A percentile compares a stretch with the other conserved stretches of the same genome.
phyloP scores from a whole-genome alignment of 2,113 vertebrate species.

The Sphaerodactylus townsendi region DNA sequence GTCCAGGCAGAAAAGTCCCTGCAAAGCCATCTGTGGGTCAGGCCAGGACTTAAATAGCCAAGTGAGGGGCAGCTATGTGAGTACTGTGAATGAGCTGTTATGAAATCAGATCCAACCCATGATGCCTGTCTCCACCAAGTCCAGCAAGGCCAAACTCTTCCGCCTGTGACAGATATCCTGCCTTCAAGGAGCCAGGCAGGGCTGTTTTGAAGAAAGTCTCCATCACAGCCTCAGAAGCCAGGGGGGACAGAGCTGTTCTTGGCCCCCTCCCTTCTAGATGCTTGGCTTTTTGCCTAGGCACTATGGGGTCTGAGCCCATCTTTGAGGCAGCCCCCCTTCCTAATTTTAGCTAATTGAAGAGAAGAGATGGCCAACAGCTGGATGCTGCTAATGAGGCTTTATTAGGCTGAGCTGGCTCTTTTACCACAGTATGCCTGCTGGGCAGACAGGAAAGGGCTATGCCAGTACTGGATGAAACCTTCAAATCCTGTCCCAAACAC shows the following conservation, averaged over 20 bases:
- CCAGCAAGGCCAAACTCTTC: background rate
- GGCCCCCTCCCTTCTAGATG: background rate
- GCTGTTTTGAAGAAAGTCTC: background rate
- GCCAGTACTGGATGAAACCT: background rate
- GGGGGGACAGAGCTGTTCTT: fast-evolving
- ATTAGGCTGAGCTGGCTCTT: conserved; percentile 68
- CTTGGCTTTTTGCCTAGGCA: background rate
- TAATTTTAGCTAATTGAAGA: conserved; percentile 41
- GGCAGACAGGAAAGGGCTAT: background rate
- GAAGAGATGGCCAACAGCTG: conserved; percentile 71
- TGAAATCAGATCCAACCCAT: background rate
- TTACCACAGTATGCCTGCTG: conserved; percentile 42
- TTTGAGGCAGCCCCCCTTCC: background rate
- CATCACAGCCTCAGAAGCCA: background rate
- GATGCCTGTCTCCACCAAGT: background rate
- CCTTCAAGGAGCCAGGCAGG: background rate
- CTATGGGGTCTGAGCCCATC: background rate
- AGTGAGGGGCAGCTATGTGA: background rate
- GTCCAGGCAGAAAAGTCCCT: background rate
- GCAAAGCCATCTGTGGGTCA: background rate
- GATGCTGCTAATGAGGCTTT: conserved; percentile 80
- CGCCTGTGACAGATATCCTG: background rate
- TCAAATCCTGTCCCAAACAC: background rate
- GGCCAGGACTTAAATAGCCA: conserved; percentile 15
- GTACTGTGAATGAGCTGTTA: conserved; percentile 24